Evolutionary conservation across 2,888 invertebrate species (phyloP).

Genomic region (Dolomedes plantarius): DNA sequence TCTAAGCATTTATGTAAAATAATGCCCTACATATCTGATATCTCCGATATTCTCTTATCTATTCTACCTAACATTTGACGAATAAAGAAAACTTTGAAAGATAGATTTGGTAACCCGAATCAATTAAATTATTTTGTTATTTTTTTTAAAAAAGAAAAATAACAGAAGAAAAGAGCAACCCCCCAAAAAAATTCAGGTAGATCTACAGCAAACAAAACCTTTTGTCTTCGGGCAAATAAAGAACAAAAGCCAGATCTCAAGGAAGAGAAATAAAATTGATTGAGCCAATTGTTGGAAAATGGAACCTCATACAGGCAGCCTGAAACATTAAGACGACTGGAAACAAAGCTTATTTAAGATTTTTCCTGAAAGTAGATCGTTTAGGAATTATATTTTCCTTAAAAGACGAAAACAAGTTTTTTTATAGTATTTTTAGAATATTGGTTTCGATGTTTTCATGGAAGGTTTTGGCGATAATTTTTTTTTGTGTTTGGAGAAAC

Average conservation of each 20-base stretch:
- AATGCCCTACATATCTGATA: too few species aligned
- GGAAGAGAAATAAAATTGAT: slow-evolving; percentile 27
- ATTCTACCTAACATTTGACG: background rate
- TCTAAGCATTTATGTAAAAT: too few species aligned
- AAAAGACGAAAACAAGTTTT: slow-evolving; percentile 3
- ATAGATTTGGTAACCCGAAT: slow-evolving; percentile 15
- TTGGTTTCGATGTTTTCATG: background rate
- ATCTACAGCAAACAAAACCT: background rate
- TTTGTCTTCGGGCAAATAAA: slow-evolving; percentile 24
- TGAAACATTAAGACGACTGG: slow-evolving; percentile 13
- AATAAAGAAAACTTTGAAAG: background rate
- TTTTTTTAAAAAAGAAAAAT: background rate
- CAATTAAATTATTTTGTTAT: slow-evolving; percentile 19
- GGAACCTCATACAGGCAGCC: slow-evolving; percentile 26
- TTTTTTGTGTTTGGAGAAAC: background rate
- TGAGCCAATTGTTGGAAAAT: slow-evolving; percentile 55
- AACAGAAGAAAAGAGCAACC: background rate
- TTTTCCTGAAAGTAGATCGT: slow-evolving; percentile 23
- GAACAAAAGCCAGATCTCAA: slow-evolving; percentile 15
- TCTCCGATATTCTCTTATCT: too few species aligned
- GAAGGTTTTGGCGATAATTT: background rate
- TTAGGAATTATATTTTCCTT: slow-evolving; percentile 14
- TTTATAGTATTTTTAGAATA: background rate
- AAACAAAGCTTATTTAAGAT: slow-evolving; percentile 64
- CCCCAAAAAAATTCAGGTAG: background rate